Conservation (phyloP, 2,113 vertebrate genomes). For the Etia nguti region DNA sequence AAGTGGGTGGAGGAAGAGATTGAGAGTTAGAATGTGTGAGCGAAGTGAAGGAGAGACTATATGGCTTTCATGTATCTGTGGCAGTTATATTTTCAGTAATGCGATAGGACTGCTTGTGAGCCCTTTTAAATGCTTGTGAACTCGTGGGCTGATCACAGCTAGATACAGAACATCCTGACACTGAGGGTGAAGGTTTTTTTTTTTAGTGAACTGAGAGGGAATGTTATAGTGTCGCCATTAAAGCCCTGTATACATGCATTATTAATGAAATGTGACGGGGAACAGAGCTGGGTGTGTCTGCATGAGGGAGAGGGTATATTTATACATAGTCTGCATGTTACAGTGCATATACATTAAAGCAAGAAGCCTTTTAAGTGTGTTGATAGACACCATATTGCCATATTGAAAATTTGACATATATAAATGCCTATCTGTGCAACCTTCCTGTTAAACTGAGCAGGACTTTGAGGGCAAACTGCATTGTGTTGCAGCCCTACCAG, state of each 20-base stretch:
- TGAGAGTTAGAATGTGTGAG: slow-evolving; percentile 44
- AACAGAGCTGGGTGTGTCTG: slow-evolving; percentile 53
- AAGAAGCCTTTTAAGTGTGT: background rate
- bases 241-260: slow-evolving; percentile 60
- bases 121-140: slow-evolving; percentile 23
- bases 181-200: slow-evolving; percentile 6
- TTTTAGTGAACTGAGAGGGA: slow-evolving; percentile 3
- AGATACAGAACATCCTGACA: slow-evolving; percentile 29
- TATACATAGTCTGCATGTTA: slow-evolving; percentile 25
- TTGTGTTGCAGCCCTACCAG: slow-evolving; percentile 31
- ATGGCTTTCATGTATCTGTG: slow-evolving; percentile 50
- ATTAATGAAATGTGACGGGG: slow-evolving; percentile 65
- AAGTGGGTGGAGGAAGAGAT: slow-evolving; percentile 63
- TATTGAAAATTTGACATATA: background rate
- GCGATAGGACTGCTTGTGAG: slow-evolving; percentile 21
- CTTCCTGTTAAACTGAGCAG: background rate
- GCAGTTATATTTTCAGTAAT: slow-evolving; percentile 43
- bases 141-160: slow-evolving; percentile 26
- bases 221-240: slow-evolving; percentile 53
- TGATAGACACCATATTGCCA: background rate
- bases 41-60: too few species aligned
- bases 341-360: background rate
- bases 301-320: slow-evolving; percentile 24
- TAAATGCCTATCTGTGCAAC: background rate
- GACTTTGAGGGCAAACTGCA: slow-evolving; percentile 14